Base-by-base conservation (phyloP, 2,797 vertebrate genomes). In the Sebastes cheni region DNA sequence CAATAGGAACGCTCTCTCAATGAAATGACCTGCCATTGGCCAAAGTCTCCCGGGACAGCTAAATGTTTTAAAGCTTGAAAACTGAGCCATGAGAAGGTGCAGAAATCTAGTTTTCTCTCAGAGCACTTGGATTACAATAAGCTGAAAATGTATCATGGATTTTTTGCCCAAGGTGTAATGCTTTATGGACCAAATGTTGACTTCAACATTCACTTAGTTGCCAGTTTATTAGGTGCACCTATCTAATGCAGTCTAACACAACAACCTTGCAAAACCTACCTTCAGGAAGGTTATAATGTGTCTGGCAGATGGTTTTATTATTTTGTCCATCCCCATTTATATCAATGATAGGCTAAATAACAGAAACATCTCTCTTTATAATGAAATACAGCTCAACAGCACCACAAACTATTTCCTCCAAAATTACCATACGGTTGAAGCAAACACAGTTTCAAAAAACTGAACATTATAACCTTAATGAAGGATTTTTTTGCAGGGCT, bases 91-190 rank as follows among this genome's bases (percentile, higher is more conserved):
- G 1, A 46, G 42, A 16, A 46, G 42, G 6, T 16, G 42, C 42
- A 18, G 42, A 18, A 46, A 16, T 46, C 16, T 46, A 46, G 6
- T 46, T 46, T 46, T 46, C 42, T 46, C 42, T 46, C 42, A 46
- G 16, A 46, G 42, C 42, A 46, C 16, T 18, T 18, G 16, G 0
- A 46, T 46, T 18, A 46, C 42, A 46, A 46, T 46, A 46, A 18
- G 0, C 16, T 46, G 42, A 46, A 46, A 46, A 16, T 0, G 0
- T 46, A 46, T 46, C 0, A 16, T 46, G 42, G 16, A 46, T 1
- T 46, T 46, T 46, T 18, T 18, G 16, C 0, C 42, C 42, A 46
- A 6, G 36, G 36, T 39, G 6, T 16, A 10, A 42, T 65, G 34
- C 36, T 65, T 65, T 16, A 12, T 42, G 34, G 22, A 25, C 34